These are phyloP conservation scores for Caiman crocodilus DNA, from an alignment of 2,797 vertebrate species.

Conservation along the genomic window DNA sequence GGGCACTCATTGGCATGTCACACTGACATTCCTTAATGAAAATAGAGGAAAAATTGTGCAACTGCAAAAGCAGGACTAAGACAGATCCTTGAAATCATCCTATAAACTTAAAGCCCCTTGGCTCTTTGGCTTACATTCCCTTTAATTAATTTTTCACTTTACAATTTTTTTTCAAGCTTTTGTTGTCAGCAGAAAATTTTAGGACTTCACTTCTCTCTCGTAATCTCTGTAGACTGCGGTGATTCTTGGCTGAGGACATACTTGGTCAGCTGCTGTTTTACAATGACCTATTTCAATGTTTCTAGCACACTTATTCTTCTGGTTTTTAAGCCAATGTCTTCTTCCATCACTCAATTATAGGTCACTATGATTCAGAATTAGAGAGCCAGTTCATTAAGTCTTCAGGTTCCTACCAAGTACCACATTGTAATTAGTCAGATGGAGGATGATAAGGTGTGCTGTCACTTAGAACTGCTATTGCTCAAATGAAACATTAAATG, in stretches of 20 bases:
- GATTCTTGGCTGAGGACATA: background rate
- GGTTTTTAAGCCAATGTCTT: background rate
- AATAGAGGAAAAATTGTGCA: background rate
- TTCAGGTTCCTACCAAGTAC: background rate
- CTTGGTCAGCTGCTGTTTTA: background rate
- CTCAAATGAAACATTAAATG: background rate
- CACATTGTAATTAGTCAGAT: background rate
- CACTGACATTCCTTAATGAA: conserved; percentile 15
- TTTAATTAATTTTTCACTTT: background rate
- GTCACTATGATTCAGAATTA: background rate
- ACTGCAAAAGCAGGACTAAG: background rate
- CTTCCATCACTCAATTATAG: background rate
- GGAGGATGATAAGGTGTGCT: background rate
- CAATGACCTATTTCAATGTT: background rate
- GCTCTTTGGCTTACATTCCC: background rate
- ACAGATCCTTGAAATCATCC: background rate
- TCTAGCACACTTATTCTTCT: background rate
- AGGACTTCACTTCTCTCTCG: background rate
- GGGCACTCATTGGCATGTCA: background rate
- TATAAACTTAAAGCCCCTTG: background rate
- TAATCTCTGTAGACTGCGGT: background rate
- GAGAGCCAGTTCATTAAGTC: background rate
- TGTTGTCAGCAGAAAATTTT: background rate
- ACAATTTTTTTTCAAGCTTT: background rate
- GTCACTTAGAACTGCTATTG: background rate